Conservation (phyloP, 2,113 vertebrate genomes). For the Pogonocichla stellata region DNA sequence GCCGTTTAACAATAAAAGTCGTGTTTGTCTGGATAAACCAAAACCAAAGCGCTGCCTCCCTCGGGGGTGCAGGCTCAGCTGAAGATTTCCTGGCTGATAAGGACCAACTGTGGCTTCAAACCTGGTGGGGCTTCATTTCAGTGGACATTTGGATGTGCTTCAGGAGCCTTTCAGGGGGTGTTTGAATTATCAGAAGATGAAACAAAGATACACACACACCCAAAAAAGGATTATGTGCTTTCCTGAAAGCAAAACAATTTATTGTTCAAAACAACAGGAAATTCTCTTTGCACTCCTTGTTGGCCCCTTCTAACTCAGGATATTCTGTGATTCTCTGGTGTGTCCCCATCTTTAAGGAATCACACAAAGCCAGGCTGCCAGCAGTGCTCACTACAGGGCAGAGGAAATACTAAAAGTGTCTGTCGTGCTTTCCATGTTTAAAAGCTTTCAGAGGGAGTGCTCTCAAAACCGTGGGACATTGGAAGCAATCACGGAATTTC, state of each 20-base stretch:
- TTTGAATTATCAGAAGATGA: not conserved
- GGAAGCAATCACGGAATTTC: rapidly evolving
- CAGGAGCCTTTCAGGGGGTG: not conserved
- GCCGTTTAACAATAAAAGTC: not conserved
- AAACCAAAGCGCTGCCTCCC: not conserved
- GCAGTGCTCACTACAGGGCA: not conserved
- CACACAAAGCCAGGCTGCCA: not conserved
- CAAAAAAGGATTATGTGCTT: not conserved
- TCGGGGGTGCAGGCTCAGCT: not conserved
- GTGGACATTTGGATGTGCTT: not conserved
- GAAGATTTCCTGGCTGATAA: not conserved
- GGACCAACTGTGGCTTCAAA: not conserved
- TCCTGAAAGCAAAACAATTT: not conserved
- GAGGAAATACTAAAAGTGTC: not conserved
- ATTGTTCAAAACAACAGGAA: not conserved
- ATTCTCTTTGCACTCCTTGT: not conserved
- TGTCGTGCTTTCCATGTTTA: not conserved
- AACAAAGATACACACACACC: not conserved
- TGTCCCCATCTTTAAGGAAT: not conserved
- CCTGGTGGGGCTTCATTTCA: not conserved
- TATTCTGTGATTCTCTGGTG: not conserved
- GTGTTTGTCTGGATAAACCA: not conserved
- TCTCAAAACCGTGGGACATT: rapidly evolving
- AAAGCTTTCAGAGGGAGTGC: not conserved
- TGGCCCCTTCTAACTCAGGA: not conserved